phyloP scores from a whole-genome alignment of 2,888 invertebrate genomes.

The Drosophila kuntzei region DNA sequence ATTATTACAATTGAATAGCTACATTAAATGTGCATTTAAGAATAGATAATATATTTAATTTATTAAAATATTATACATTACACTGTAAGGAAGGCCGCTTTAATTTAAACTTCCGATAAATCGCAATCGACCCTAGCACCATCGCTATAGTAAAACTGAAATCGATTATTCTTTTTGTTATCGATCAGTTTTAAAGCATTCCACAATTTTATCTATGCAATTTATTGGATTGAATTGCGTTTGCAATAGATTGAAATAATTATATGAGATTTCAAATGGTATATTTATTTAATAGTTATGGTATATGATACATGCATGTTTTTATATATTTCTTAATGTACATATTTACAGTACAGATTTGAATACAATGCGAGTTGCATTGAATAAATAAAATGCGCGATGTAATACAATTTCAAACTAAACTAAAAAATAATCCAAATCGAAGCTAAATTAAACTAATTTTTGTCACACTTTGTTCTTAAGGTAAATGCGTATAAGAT shows the following conservation, averaged over 20 bases:
- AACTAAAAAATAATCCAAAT: conserved; percentile 32
- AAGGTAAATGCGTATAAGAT: conserved; percentile 37
- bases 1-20: too few relatives aligned
- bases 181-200: not conserved
- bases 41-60: not conserved
- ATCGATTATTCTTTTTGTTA: not conserved
- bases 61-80: not conserved
- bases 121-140: not conserved
- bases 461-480: conserved; percentile 33
- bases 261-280: conserved; percentile 48
- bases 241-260: not conserved
- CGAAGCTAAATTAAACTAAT: conserved; percentile 46
- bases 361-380: conserved; percentile 32
- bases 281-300: conserved; percentile 34
- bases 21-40: too few relatives aligned
- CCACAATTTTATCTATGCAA: not conserved
- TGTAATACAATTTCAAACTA: conserved; percentile 51
- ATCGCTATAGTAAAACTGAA: not conserved
- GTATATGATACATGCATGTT: conserved; percentile 2
- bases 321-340: conserved; percentile 52
- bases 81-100: not conserved
- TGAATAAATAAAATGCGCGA: conserved; percentile 52
- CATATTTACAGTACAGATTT: conserved; percentile 66
- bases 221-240: not conserved
- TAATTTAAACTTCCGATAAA: not conserved